These are phyloP conservation scores for Knipowitschia caucasica DNA, from an alignment of 2,797 vertebrate species.

Conservation along the genomic window DNA sequence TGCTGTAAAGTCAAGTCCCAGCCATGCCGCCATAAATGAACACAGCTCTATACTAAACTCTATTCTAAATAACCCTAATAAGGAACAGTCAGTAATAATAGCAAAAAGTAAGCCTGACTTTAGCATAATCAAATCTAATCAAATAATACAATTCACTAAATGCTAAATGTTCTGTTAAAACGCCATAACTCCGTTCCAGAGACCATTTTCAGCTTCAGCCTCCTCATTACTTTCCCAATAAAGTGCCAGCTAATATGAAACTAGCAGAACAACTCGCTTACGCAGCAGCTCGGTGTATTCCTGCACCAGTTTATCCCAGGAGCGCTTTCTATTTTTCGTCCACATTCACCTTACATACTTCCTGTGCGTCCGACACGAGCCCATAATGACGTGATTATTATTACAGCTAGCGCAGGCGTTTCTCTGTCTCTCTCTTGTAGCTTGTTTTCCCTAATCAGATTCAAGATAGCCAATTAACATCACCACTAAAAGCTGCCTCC, in stretches of 20 bases:
- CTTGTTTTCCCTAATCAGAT: constrained; percentile 36
- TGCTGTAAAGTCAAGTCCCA: no score
- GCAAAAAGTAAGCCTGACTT: no score
- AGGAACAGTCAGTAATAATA: no score
- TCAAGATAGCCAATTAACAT: constrained; percentile 24
- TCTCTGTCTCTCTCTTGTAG: constrained; percentile 30
- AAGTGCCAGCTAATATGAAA: constrained; percentile 14
- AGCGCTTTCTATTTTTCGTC: constrained; percentile 12
- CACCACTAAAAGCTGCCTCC: constrained; percentile 25
- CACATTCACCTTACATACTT: neutral
- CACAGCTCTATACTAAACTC: no score
- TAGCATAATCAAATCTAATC: no score
- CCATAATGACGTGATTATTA: constrained; percentile 16
- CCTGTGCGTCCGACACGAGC: constrained; percentile 22
- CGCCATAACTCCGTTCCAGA: neutral
- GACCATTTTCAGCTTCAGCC: neutral
- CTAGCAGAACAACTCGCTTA: constrained; percentile 5
- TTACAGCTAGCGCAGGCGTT: constrained; percentile 17
- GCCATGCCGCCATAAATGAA: no score
- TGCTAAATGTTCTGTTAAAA: neutral
- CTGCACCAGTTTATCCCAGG: constrained; percentile 9
- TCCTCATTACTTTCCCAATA: constrained; percentile 5
- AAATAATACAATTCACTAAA: neutral
- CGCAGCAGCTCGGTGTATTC: constrained; percentile 22
- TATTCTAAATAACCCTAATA: no score